Conservation (phyloP, 2,113 vertebrate species). For the Hippocampus zosterae region DNA sequence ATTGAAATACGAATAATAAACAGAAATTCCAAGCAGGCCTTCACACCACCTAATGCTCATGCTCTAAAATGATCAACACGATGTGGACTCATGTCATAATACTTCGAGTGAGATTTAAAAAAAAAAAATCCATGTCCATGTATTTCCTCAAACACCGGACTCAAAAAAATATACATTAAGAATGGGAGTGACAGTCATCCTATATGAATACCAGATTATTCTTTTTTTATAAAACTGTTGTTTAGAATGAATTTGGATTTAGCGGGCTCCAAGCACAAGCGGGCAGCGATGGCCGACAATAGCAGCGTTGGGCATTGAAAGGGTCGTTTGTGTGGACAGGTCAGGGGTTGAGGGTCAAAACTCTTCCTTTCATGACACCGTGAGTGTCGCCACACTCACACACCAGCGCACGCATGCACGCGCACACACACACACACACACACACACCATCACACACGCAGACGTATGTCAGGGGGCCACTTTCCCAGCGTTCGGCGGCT, state of each 20-base stretch:
- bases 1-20: too few species aligned
- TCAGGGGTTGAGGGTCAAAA: conserved; percentile 64
- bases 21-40: too few species aligned
- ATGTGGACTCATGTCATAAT: too few species aligned
- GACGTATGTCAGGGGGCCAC: conserved; percentile 64
- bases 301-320: conserved; percentile 40
- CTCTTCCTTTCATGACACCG: conserved; percentile 65
- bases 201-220: too few species aligned
- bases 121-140: too few species aligned
- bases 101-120: too few species aligned
- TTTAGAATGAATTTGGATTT: conserved; percentile 57
- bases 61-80: too few species aligned
- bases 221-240: too few species aligned
- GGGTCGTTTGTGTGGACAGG: conserved; percentile 59
- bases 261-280: conserved; percentile 48
- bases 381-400: conserved; percentile 54
- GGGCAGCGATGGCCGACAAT: conserved; percentile 56
- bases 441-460: conserved; percentile 51
- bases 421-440: conserved; percentile 41
- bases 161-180: too few species aligned
- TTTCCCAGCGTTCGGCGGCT: conserved; percentile 74
- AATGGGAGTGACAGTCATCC: too few species aligned
- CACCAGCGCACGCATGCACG: conserved; percentile 48
- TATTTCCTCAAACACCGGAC: too few species aligned
- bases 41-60: too few species aligned